Base-by-base conservation (phyloP, 2,888 invertebrate genomes). In the Phlogophora meticulosa region DNA sequence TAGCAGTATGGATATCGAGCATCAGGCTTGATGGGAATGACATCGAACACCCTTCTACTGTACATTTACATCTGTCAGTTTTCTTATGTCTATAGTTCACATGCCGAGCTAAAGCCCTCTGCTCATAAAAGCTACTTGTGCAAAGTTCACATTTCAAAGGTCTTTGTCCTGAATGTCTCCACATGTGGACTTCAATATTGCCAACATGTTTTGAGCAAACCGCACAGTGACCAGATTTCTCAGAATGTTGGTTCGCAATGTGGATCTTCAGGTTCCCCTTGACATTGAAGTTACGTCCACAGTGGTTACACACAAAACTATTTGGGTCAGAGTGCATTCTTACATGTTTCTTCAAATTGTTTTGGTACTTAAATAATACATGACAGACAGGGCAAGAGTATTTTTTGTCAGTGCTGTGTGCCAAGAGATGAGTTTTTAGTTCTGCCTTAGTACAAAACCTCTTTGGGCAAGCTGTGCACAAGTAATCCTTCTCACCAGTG, bases 251-350 rank as follows among this genome's bases (percentile, higher is more conserved):
- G 15, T 92, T 93, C 64, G 93, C 92, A 51, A 96, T 94, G 70
- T 96, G 96, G 1, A 91, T 90, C 76, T 94, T 96, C 28, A 96
- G 84, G 72, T 96, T 96, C 4, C 96, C 96, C 73, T 96, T 95
- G 2, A 88, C 71, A 65, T 88, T 90, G 74, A 96, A 96, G 48
- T 92, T 93, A 40, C 87, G 83, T 0, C 92, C 92, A 72, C 95
- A 95, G 58, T 93, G 83, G 64, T 92, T 92, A 70, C 95, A 95
- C 17, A 94, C 85, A 82, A 89, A 92, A 5, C 85, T 85, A 32
- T 88, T 88, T 32, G 89, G 87, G 45, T 92, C 88, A 0, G 84
- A 81, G 73, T 95, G 95, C 13, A 88, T 73, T 51, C 90, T 87
- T 84, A 95, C 86, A 81, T 96, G 96, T 52, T 96, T 96, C 55